Percentiles rank a stretch among this genome's conserved stretches.
phyloP scores from a whole-genome alignment of 2,888 invertebrate genomes.

The Campaea margaritaria region DNA sequence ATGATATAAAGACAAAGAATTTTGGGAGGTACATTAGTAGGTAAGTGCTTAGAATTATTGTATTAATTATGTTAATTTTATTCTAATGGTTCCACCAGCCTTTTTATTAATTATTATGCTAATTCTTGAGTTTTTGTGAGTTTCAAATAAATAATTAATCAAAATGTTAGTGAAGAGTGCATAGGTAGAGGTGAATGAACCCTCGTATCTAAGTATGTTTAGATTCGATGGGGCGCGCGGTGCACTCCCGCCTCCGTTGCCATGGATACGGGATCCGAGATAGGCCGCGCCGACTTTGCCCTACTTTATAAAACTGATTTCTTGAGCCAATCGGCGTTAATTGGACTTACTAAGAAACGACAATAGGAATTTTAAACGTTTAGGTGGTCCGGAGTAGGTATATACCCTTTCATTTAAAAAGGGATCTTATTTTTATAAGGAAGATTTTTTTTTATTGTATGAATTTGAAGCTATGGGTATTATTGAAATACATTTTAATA shows the following conservation, averaged over 20 bases:
- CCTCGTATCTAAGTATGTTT: slow-evolving; percentile 47
- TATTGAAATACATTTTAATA: no score
- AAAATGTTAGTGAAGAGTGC: slow-evolving; percentile 41
- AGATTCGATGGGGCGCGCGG: slow-evolving; percentile 49
- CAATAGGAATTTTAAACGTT: no score
- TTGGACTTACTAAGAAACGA: no score
- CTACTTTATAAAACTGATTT: no score
- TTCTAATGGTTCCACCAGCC: no score
- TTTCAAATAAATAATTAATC: not conserved
- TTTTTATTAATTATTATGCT: no score
- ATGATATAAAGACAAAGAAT: not conserved
- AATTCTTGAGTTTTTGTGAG: not conserved
- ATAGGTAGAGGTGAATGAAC: slow-evolving; percentile 58
- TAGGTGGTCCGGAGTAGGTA: no score
- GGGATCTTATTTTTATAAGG: no score
- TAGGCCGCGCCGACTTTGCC: not conserved
- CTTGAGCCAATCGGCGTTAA: no score
- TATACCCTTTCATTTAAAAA: no score
- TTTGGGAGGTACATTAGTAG: not conserved
- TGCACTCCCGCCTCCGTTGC: slow-evolving; percentile 48
- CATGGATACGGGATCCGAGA: slow-evolving; percentile 46
- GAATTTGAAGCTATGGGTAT: no score
- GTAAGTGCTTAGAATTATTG: not conserved
- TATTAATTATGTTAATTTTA: not conserved
- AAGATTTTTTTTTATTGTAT: no score